Evolutionary conservation across 2,113 vertebrate genomes (phyloP), one percentile per base, ranked within the genome.

Genomic region (Quiscalus mexicanus): DNA sequence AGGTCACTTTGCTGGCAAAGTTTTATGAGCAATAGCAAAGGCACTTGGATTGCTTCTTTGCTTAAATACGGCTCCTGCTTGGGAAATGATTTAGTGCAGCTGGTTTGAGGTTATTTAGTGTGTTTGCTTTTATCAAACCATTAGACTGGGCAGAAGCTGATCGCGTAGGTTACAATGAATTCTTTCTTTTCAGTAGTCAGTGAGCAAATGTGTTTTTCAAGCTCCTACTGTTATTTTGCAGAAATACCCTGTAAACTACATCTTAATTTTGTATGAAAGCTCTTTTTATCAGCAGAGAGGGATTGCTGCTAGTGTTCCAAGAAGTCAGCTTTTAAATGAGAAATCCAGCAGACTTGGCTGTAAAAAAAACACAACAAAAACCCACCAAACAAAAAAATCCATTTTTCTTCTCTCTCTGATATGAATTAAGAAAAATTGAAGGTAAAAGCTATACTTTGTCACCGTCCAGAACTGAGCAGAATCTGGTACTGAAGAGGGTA

Each of bases 241-340:
- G 81, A 89, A 90, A 75, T 83, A 83, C 19, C 4, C 64, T 87
- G 69, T 94, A 91, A 96, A 89, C 78, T 91, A 79, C 84, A 77
- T 93, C 91, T 94, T 85, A 91, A 89, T 96, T 96, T 96, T 85
- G 74, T 82, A 73, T 93, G 87, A 94, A 96, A 94, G 94, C 81
- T 64, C 78, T 87, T 87, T 95, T 94, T 90, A 90, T 90, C 90
- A 93, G 86, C 60, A 55, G 82, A 90, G 89, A 74, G 55, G 24
- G 33, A 71, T 84, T 92, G 89, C 89, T 82, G 53, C 31, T 78
- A 8, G 27, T 64, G 49, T 87, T 94, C 81, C 87, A 87, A 85
- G 30, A 76, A 94, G 59, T 58, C 89, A 81, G 77, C 65, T 87
- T 93, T 90, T 76, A 91, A 90, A 91, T 65, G 45, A 95, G 77